phyloP scores from a whole-genome alignment of 1,140 invertebrate species.

The Drosophila baimaii region DNA sequence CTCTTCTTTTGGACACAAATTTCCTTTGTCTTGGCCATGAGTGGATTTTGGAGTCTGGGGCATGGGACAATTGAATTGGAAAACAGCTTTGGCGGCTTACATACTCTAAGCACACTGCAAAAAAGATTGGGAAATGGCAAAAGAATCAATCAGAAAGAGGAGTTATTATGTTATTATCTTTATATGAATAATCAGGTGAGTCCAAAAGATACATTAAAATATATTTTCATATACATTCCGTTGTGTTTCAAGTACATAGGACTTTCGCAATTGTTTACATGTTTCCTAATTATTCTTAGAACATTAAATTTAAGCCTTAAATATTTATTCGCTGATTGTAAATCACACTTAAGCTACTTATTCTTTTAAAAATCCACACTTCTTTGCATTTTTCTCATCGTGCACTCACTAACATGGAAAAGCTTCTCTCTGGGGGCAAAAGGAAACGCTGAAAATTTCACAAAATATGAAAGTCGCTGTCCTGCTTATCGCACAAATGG shows the following conservation, averaged over 20 bases:
- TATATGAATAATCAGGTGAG: too few relatives aligned
- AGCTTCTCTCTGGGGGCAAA: slow-evolving; percentile 24
- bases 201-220: too few relatives aligned
- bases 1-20: slow-evolving; percentile 48
- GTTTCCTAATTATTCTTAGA: too few relatives aligned
- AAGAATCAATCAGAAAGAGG: background rate
- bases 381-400: background rate
- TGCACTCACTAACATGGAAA: slow-evolving; percentile 13
- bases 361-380: background rate
- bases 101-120: slow-evolving; percentile 44
- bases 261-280: too few relatives aligned
- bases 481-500: slow-evolving; percentile 60
- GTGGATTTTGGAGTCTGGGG: slow-evolving; percentile 23
- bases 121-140: background rate
- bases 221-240: too few relatives aligned
- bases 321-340: too few relatives aligned
- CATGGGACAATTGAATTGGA: slow-evolving; percentile 66
- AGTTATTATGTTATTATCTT: background rate
- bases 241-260: too few relatives aligned
- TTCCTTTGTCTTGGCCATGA: slow-evolving; percentile 60
- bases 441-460: slow-evolving; percentile 47
- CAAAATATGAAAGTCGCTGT: slow-evolving; percentile 63
- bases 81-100: slow-evolving; percentile 63
- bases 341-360: background rate
- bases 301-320: too few relatives aligned